Evolutionary conservation across 2,797 vertebrate genomes (phyloP).

Genomic region (Dicrostonyx torquatus): DNA sequence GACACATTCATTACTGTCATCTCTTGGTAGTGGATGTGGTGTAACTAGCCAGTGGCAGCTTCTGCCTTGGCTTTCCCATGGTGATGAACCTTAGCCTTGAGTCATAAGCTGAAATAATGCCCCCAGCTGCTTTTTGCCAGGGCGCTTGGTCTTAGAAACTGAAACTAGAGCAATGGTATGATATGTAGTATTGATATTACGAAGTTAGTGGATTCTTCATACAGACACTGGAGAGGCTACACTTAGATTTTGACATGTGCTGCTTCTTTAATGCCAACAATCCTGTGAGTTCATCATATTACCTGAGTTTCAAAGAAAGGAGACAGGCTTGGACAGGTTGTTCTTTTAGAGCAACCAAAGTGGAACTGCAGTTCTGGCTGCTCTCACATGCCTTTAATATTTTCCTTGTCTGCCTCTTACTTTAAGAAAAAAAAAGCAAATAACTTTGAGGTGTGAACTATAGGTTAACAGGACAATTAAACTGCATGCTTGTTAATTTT

Average conservation of each 20-base stretch:
- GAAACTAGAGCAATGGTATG: background rate
- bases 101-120: background rate
- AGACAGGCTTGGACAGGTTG: background rate
- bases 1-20: background rate
- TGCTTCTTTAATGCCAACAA: background rate
- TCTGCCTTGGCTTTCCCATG: background rate
- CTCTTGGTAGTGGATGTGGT: background rate
- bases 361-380: background rate
- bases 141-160: background rate
- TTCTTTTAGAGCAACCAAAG: background rate
- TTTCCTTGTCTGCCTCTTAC: constrained; percentile 18
- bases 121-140: background rate
- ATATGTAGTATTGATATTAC: background rate
- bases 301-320: background rate
- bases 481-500: background rate
- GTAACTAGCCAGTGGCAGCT: background rate
- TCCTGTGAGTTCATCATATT: background rate
- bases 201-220: background rate
- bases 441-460: background rate
- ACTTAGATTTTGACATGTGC: background rate
- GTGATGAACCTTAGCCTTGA: background rate
- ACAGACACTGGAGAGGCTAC: too few relatives aligned
- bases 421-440: constrained; percentile 37
- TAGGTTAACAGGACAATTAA: background rate
- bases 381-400: background rate